Percentiles rank a stretch among this genome's conserved stretches.
These are phyloP conservation scores for Ridgeia piscesae DNA, from an alignment of 1,140 invertebrate species.

Conservation along the genomic window DNA sequence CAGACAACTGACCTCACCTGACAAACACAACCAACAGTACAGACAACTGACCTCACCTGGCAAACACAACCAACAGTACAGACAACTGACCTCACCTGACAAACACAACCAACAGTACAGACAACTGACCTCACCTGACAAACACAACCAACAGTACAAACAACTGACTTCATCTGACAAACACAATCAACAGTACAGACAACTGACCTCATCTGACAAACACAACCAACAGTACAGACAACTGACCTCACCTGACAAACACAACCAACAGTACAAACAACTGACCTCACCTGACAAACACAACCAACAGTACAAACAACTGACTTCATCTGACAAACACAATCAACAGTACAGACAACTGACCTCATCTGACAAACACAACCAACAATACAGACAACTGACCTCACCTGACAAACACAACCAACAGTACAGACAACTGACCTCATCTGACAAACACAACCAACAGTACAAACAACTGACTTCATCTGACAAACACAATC, in stretches of 20 bases:
- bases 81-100: too few species aligned
- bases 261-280: constrained; percentile 97
- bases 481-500: too few species aligned
- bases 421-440: constrained; percentile 97
- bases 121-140: constrained; percentile 80
- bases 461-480: too few species aligned
- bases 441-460: constrained; percentile 61
- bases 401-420: too few species aligned
- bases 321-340: too few species aligned
- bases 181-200: constrained; percentile 98
- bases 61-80: not conserved
- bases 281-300: constrained; percentile 71
- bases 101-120: too few species aligned
- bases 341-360: constrained; percentile 99
- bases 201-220: constrained; percentile 75
- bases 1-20: too few species aligned
- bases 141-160: not conserved
- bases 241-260: too few species aligned
- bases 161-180: too few species aligned
- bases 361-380: constrained; percentile 64
- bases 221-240: not conserved
- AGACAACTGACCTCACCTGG: constrained; percentile 83
- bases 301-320: too few species aligned
- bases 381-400: too few species aligned
- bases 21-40: too few species aligned